Base-by-base conservation (phyloP, 2,888 invertebrate genomes). In the Drosophila sordidapex region DNA sequence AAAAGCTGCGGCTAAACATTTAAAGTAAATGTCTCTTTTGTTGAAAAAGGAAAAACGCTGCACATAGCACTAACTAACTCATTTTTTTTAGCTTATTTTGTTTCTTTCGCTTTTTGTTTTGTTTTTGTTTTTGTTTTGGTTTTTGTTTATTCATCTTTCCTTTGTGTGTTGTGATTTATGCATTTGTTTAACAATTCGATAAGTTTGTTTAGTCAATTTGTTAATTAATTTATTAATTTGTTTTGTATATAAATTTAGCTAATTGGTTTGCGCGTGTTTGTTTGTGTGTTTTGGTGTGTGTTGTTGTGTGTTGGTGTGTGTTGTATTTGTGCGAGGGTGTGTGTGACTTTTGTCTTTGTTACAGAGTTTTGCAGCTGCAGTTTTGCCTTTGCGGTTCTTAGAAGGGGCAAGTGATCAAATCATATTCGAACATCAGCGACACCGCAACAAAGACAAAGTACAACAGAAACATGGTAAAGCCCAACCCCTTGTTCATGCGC, bases 401-500 rank as follows among this genome's bases (percentile, higher is more conserved):
- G 74, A 93, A 94, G 72, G 97, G 97, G 94, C 98, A 98, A 91
- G 95, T 94, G 88, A 97, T 94, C 91, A 96, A 94, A 89, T 96
- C 95, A 93, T 98, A 98, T 94, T 99, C 99, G 92, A 99, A 96
- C 94, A 97, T 96, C 90, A 99, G 96, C 92, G 98, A 98, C 89
- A 99, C 96, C 69, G 98, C 97, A 90, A 99, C 97, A 94, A 99
- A 99, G 92, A 97, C 96, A 93, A 98, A 97, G 94, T 99, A 99
- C 76, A 99, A 95, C 90, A 98, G 94, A 94, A 99, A 98, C 99
- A 99, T 99, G 92, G 97, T 96, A 94, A 97, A 96, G 81, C 99
- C 99, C 86, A 99, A 96, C 80, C 97, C 96, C 93, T 95, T 97
- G 95, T 98, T 98, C 99, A 99, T 99, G 94, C 96, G 96, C 99